Percentiles rank a stretch among this genome's conserved stretches.
These are phyloP conservation scores for Capricornis sumatraensis DNA, from an alignment of 2,113 vertebrate genomes.

Conservation along the genomic window DNA sequence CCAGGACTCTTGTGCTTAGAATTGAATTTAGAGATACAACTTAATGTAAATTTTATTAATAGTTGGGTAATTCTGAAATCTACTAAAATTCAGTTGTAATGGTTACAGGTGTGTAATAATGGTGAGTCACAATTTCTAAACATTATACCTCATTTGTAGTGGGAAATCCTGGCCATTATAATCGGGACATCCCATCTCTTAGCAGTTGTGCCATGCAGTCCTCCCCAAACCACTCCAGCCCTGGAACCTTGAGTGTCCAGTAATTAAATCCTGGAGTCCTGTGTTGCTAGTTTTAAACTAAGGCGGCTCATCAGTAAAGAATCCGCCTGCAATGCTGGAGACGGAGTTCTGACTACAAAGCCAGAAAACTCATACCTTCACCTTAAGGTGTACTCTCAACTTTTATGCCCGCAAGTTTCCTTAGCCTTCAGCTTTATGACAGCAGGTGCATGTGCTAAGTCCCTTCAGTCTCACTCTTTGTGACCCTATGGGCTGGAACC, in stretches of 20 bases:
- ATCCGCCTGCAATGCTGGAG: not conserved
- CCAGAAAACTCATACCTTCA: not conserved
- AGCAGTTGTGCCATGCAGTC: not conserved
- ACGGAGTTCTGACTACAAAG: not conserved
- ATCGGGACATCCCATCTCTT: accelerated
- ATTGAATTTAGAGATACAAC: not conserved
- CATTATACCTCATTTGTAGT: not conserved
- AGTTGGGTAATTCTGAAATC: not conserved
- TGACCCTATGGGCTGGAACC: not conserved
- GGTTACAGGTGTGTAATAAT: not conserved
- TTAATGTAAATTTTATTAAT: not conserved
- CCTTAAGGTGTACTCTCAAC: no score
- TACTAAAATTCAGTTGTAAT: not conserved
- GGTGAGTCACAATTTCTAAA: not conserved
- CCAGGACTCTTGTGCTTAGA: not conserved
- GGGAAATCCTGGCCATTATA: not conserved
- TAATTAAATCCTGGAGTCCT: not conserved
- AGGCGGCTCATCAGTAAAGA: not conserved
- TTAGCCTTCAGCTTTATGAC: no score
- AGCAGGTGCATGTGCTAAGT: accelerated
- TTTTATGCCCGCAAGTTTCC: not conserved
- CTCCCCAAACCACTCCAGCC: not conserved
- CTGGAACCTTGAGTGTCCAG: not conserved
- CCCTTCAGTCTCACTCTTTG: not conserved
- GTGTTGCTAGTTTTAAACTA: not conserved